Evolutionary conservation across 2,888 invertebrate species (phyloP).

Genomic region (Sepiola atlantica): DNA sequence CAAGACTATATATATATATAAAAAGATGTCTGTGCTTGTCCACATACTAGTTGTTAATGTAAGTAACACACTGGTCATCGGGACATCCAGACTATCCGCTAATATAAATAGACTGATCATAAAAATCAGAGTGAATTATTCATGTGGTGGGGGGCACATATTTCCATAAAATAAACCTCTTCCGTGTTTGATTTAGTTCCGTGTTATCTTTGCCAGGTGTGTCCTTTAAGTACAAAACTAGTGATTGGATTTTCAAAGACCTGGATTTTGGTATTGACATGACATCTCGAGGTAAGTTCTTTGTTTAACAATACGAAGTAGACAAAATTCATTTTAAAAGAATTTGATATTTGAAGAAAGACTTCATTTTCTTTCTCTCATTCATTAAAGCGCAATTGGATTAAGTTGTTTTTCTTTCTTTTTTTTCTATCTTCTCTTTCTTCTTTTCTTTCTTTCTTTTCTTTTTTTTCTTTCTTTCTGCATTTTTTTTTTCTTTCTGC

Average conservation of each 20-base stretch:
- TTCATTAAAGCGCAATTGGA: not conserved
- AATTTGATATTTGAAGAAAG: not conserved
- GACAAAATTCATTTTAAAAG: not conserved
- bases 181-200: not conserved
- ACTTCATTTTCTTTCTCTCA: not conserved
- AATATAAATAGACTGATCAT: no score
- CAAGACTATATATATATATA: no score
- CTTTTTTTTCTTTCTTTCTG: no score
- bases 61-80: no score
- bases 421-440: not conserved
- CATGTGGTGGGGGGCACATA: no score
- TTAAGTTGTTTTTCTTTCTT: no score
- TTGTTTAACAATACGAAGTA: not conserved
- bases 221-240: constrained; percentile 87
- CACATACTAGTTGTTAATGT: no score
- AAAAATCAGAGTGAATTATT: no score
- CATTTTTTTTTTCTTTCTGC: no score
- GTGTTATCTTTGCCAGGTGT: constrained; percentile 80
- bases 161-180: no score
- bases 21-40: no score
- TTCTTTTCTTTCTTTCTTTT: not conserved
- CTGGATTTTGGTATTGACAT: constrained; percentile 89
- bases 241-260: constrained; percentile 82
- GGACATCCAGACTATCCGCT: no score
- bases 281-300: constrained; percentile 76